Base-by-base conservation (phyloP, 2,888 invertebrate species). In the Aphodius granarius region DNA sequence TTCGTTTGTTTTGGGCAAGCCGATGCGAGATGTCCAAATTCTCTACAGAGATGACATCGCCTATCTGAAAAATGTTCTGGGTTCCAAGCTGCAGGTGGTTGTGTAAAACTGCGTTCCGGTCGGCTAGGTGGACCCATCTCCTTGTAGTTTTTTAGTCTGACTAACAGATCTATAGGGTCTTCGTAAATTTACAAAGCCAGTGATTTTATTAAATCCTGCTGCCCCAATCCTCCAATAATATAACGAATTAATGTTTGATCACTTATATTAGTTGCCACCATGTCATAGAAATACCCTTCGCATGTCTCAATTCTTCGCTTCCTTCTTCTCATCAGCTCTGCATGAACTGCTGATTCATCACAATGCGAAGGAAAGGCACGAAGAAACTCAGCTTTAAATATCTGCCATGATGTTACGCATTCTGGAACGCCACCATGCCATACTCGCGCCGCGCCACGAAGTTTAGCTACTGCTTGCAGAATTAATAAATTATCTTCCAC, bases 351-450 rank as follows among this genome's bases (percentile, higher is more conserved):
- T n/a, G 68, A 17, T 68, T 68, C 68, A 21, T 68, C 68, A 68
- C 19, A 4, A 9, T 17, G 19, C n/a, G 68, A n/a, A 17, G 68
- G 21, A 20, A 68, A 68, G 5, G 68, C 21, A 5, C n/a, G n/a
- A 5, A 68, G 21, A 19, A 68, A 20, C 13, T 3, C 20, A 6
- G 9, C 6, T 9, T 68, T 68, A 22, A 68, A 68, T 4, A 5
- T 68, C 18, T 68, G 18, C 68, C 68, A 68, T 9, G 21, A 20
- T 20, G 20, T 20, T 0, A 21, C 68, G 22, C 68, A 68, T 68
- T 68, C 68, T 21, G 68, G 68, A 20, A 68, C 68, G 6, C 21
- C 68, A 16, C 21, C 68, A 20, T 68, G 22, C 68, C 68, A 68
- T 5, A 68, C 20, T n/a, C 68, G 68, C 2, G 20, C 68, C 20